phyloP scores from a whole-genome alignment of 2,888 invertebrate genomes.

The Cryptus viduatorius region DNA sequence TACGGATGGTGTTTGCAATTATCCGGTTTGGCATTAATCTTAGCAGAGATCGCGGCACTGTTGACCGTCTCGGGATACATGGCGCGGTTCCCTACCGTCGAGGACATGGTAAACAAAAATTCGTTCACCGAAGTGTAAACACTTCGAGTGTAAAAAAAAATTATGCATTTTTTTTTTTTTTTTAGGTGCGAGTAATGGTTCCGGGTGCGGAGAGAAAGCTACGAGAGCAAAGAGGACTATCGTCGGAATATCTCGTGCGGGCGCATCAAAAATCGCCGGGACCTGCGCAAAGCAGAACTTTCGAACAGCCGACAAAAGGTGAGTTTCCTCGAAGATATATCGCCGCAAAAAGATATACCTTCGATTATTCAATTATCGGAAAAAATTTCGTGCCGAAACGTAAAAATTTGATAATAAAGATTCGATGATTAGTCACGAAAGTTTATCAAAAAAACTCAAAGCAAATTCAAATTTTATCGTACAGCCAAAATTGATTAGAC shows the following conservation, averaged over 20 bases:
- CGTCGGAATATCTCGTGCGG: conserved; percentile 86
- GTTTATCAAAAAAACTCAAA: too few species aligned
- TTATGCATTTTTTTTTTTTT: not conserved
- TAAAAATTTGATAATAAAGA: too few species aligned
- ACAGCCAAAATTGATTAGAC: not conserved
- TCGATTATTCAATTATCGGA: too few species aligned
- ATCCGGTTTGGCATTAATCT: conserved; percentile 87
- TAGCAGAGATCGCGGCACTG: conserved; percentile 87
- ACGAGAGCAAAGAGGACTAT: conserved; percentile 86
- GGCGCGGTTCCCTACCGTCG: conserved; percentile 87
- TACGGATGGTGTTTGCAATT: conserved; percentile 89
- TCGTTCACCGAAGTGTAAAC: conserved; percentile 4
- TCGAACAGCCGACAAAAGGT: conserved; percentile 81
- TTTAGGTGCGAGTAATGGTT: conserved; percentile 87
- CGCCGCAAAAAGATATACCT: too few species aligned
- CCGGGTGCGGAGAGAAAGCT: conserved; percentile 87
- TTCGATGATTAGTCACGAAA: too few species aligned
- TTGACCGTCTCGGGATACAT: conserved; percentile 87
- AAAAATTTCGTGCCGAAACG: too few species aligned
- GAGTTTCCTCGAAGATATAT: conserved; percentile 12
- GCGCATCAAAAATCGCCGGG: conserved; percentile 83
- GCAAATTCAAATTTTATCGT: not conserved
- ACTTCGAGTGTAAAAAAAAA: not conserved
- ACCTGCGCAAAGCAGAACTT: conserved; percentile 78
- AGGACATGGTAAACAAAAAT: conserved; percentile 86